phyloP scores from a whole-genome alignment of 2,113 vertebrate species.

The Pseudorectes ferrugineus region DNA sequence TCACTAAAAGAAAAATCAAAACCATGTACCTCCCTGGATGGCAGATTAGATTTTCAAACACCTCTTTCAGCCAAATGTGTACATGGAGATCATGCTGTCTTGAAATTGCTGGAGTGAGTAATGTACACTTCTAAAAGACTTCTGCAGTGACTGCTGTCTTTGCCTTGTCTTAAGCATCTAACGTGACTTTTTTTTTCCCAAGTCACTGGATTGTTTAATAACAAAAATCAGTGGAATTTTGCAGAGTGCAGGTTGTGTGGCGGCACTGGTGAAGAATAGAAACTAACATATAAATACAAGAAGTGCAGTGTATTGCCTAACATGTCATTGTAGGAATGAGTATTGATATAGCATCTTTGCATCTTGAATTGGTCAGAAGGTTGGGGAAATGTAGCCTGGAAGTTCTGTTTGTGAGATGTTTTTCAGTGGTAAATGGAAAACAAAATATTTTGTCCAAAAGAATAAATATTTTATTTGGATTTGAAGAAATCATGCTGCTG shows the following conservation, averaged over 20 bases:
- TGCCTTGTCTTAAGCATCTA: not conserved
- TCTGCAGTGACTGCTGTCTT: not conserved
- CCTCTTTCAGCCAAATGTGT: not conserved
- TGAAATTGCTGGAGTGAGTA: not conserved
- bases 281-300: not conserved
- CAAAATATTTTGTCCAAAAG: not conserved
- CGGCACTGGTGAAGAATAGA: not conserved
- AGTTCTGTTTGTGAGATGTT: not conserved
- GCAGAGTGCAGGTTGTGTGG: not conserved
- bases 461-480: not conserved
- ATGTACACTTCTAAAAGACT: not conserved
- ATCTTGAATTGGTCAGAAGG: not conserved
- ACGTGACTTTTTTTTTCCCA: not conserved
- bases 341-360: not conserved
- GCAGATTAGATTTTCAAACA: not conserved
- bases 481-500: not conserved
- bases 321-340: not conserved
- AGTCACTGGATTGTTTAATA: not conserved
- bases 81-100: not conserved
- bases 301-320: not conserved
- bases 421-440: not conserved
- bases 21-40: not conserved
- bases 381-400: not conserved
- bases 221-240: not conserved
- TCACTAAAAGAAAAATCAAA: not conserved